Evolutionary conservation across 2,888 invertebrate genomes (phyloP).

Genomic region (Muscina levida): DNA sequence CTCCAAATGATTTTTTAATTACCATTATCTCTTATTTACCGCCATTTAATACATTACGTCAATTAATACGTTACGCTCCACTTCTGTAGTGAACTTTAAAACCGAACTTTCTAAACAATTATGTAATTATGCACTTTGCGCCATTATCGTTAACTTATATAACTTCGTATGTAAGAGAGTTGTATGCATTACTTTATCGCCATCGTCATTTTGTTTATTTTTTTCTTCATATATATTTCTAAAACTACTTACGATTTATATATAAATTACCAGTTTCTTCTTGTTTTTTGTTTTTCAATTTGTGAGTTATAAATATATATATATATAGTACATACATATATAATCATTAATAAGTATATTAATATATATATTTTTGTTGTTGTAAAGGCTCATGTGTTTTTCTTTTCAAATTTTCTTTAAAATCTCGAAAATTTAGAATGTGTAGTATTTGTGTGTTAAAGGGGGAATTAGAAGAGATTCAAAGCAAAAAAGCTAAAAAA

Average conservation of each 20-base stretch:
- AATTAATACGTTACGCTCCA: too few species aligned
- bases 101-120: neutral
- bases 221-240: too few species aligned
- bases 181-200: conserved; percentile 17
- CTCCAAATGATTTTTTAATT: too few species aligned
- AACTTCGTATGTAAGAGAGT: neutral
- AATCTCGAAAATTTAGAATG: conserved; percentile 38
- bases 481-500: conserved; percentile 21
- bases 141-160: conserved; percentile 5
- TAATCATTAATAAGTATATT: conserved; percentile 8
- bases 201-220: neutral
- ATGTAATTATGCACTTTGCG: conserved; percentile 3
- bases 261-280: neutral
- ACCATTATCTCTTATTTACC: too few species aligned
- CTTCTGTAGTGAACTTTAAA: too few species aligned
- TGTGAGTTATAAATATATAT: too few species aligned
- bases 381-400: conserved; percentile 34
- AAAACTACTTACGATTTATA: too few species aligned
- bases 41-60: too few species aligned
- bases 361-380: conserved; percentile 15
- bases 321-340: too few species aligned
- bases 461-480: neutral
- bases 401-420: conserved; percentile 6
- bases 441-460: conserved; percentile 12
- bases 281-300: neutral